Conservation (phyloP, 2,113 vertebrate genomes). For the Hyperopisus bebe region DNA sequence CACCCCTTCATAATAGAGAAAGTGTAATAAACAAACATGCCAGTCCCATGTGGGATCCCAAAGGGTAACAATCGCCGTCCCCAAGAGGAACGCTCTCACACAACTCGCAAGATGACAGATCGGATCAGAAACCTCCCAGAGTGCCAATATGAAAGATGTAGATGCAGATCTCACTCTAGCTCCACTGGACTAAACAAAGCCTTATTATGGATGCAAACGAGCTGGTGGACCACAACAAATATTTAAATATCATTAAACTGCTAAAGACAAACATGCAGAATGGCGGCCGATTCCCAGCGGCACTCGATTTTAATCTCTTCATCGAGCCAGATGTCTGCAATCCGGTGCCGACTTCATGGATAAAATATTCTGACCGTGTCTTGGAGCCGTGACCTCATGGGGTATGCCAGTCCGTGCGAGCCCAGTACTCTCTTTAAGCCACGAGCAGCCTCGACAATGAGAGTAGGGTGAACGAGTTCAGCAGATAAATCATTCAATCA, state of each 20-base stretch:
- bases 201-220: background rate
- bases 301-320: background rate
- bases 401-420: background rate
- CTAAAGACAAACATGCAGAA: background rate
- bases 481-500: background rate
- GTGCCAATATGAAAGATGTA: background rate
- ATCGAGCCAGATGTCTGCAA: background rate
- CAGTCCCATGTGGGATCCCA: background rate
- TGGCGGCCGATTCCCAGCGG: background rate
- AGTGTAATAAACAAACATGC: background rate
- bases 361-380: background rate
- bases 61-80: background rate
- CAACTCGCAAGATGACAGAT: background rate
- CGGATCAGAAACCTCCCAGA: background rate
- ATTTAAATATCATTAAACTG: slow-evolving; percentile 2
- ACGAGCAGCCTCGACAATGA: background rate
- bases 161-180: background rate
- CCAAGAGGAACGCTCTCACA: background rate
- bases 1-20: background rate
- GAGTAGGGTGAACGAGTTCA: background rate
- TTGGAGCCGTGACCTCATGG: background rate
- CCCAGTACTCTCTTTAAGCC: background rate
- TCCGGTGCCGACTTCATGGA: background rate
- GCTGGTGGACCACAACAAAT: background rate
- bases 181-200: background rate